Conservation (phyloP, 92 coral and sea anemone species). For the Porites lobata region DNA sequence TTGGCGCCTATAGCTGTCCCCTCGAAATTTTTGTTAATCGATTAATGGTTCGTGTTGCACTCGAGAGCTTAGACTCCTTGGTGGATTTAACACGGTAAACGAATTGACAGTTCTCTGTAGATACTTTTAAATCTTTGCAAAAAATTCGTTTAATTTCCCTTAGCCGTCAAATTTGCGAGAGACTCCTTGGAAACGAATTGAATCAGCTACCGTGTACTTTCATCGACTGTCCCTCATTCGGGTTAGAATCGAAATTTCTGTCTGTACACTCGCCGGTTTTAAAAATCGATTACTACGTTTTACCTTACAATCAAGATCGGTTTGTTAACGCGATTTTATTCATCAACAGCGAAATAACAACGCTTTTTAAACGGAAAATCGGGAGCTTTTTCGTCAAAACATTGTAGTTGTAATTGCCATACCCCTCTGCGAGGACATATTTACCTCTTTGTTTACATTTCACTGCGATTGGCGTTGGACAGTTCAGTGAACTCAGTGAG, state of each 20-base stretch:
- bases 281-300: background rate
- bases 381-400: conserved; percentile 49
- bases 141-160: conserved; percentile 38
- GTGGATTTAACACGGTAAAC: conserved; percentile 46
- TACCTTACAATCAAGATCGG: background rate
- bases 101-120: conserved; percentile 24
- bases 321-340: conserved; percentile 32
- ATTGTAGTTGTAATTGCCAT: conserved; percentile 37
- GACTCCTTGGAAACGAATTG: conserved; percentile 50
- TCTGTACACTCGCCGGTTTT: background rate
- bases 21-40: conserved; percentile 45
- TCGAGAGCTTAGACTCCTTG: conserved; percentile 37
- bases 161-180: conserved; percentile 41
- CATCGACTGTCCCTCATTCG: background rate
- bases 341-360: conserved; percentile 29
- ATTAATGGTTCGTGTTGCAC: conserved; percentile 30
- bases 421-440: conserved; percentile 40
- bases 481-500: conserved; percentile 2
- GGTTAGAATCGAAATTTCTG: background rate
- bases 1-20: conserved; percentile 17
- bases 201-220: background rate
- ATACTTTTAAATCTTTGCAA: background rate
- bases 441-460: conserved; percentile 56
- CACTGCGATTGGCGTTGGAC: conserved; percentile 20
- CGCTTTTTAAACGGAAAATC: conserved; percentile 18